phyloP scores from a whole-genome alignment of 2,113 vertebrate genomes.

The Dolichallabes microphthalmus region DNA sequence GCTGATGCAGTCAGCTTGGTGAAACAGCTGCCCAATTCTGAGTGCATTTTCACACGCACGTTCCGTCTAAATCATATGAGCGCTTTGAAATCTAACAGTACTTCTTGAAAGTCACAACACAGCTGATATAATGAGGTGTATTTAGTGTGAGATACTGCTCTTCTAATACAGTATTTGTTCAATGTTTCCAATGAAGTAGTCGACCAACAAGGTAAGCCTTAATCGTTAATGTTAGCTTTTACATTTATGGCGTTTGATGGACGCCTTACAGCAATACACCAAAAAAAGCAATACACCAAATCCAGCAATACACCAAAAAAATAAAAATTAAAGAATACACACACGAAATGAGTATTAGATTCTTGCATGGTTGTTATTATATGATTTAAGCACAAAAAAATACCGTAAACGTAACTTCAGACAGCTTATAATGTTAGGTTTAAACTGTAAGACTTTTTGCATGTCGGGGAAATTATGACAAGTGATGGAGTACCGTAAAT shows the following conservation, averaged over 20 bases:
- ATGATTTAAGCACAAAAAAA: background rate
- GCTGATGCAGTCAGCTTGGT: background rate
- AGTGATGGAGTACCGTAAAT: background rate
- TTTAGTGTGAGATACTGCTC: background rate
- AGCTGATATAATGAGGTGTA: background rate
- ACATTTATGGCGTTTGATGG: too few species aligned
- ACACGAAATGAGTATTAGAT: background rate
- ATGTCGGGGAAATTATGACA: background rate
- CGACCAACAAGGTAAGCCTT: background rate
- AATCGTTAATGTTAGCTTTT: background rate
- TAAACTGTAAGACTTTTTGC: background rate
- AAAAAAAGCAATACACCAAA: background rate
- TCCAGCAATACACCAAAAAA: background rate
- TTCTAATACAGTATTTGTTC: background rate
- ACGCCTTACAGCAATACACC: too few species aligned
- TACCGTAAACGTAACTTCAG: background rate
- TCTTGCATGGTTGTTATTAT: background rate
- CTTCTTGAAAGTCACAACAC: conserved; percentile 4
- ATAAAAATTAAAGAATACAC: background rate
- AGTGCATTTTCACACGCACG: background rate
- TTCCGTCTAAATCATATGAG: background rate
- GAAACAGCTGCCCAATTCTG: background rate
- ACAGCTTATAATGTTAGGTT: background rate
- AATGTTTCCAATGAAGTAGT: background rate
- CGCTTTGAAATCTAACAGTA: background rate